These are phyloP conservation scores for Coelopa frigida DNA, from an alignment of 1,140 invertebrate species.

Conservation along the genomic window DNA sequence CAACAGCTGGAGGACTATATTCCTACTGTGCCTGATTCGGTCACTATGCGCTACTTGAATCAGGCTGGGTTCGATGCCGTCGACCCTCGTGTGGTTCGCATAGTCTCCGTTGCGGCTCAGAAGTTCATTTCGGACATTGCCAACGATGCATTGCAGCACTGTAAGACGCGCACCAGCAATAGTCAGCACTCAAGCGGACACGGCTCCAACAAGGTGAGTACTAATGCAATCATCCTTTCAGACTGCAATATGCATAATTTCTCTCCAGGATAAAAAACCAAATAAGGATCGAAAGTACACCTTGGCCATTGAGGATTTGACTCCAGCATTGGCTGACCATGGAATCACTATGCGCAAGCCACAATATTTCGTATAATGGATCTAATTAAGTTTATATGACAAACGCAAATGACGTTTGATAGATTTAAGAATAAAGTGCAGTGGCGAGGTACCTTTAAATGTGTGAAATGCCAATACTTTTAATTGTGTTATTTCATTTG, in stretches of 20 bases:
- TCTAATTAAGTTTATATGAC: too few relatives aligned
- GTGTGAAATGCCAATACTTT: too few relatives aligned
- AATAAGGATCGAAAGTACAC: conserved; percentile 82
- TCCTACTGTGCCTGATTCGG: conserved; percentile 48
- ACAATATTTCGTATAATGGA: conserved; percentile 17
- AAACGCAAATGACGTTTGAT: too few relatives aligned
- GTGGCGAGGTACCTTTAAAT: too few relatives aligned
- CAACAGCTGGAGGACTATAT: conserved; percentile 82
- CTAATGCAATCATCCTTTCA: neutral
- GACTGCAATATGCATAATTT: neutral
- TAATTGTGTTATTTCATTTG: too few relatives aligned
- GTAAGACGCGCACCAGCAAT: conserved; percentile 78
- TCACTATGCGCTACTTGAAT: conserved; percentile 78
- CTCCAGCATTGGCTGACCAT: conserved; percentile 87
- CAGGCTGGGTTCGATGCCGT: conserved; percentile 82
- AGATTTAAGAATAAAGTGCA: too few relatives aligned
- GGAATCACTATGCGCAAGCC: conserved; percentile 61
- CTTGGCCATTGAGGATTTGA: conserved; percentile 90
- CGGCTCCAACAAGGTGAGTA: conserved; percentile 27
- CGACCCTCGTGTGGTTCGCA: conserved; percentile 75
- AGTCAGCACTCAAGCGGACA: conserved; percentile 47
- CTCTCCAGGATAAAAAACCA: conserved; percentile 23
- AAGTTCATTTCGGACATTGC: conserved; percentile 97
- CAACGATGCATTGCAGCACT: conserved; percentile 94
- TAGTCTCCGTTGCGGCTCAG: conserved; percentile 90